Evolutionary conservation across 1,140 invertebrate genomes (phyloP).

Genomic region (Lethrus apterus): DNA sequence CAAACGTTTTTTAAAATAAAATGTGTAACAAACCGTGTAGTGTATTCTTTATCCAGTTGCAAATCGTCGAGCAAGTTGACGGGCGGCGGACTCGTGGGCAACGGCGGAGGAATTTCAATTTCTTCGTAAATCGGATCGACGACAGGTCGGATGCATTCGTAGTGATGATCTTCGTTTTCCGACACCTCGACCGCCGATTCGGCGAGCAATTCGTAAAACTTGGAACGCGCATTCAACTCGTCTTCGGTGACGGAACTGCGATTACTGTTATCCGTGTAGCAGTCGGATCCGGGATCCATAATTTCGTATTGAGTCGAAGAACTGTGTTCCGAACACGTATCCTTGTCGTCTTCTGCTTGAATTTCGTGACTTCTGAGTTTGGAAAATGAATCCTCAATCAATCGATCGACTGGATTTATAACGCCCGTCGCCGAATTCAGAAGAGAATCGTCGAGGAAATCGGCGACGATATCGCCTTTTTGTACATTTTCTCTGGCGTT

Average conservation of each 20-base stretch:
- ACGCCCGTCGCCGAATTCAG: conserved; percentile 37
- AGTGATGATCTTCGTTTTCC: conserved; percentile 60
- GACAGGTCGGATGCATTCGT: conserved; percentile 66
- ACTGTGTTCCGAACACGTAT: conserved; percentile 45
- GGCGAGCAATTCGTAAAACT: conserved; percentile 60
- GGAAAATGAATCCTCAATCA: conserved; percentile 56
- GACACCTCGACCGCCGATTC: conserved; percentile 56
- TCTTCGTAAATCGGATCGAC: conserved; percentile 83
- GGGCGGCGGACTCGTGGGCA: conserved; percentile 67
- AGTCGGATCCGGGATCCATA: conserved; percentile 52
- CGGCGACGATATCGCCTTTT: conserved; percentile 19
- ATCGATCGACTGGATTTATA: conserved; percentile 33
- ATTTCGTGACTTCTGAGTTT: conserved; percentile 41
- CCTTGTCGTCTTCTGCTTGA: conserved; percentile 46
- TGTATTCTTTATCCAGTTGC: conserved; percentile 49
- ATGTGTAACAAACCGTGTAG: conserved; percentile 38
- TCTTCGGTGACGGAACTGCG: conserved; percentile 49
- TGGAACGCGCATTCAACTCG: conserved; percentile 50
- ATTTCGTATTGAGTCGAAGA: conserved; percentile 46
- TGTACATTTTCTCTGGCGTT: conserved; percentile 4
- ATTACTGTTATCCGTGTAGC: conserved; percentile 50
- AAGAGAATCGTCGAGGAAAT: conserved; percentile 22
- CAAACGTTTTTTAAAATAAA: conserved; percentile 2
- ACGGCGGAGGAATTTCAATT: conserved; percentile 70
- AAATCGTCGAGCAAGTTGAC: conserved; percentile 51